Base-by-base conservation (phyloP, 2,888 invertebrate genomes). In the Endotricha flammealis region DNA sequence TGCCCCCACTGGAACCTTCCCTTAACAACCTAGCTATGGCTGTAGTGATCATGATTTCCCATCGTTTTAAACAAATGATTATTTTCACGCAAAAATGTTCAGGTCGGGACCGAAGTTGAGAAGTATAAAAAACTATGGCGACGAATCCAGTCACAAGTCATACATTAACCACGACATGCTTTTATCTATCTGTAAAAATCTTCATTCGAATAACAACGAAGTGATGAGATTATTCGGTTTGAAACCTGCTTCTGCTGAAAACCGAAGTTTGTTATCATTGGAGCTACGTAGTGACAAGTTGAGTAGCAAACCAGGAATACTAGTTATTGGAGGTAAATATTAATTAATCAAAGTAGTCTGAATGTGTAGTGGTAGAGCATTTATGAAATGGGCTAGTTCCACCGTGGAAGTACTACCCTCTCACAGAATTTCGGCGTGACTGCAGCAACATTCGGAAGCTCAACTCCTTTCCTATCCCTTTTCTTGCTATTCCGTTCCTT, bases 91-190 rank as follows among this genome's bases (percentile, higher is more conserved):
- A n/a, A n/a, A n/a, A n/a, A n/a, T 29, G 28, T 53, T 35, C 44
- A 85, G 86, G 49, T 82, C 86, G 13, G 85, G 85, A 23, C 64
- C 78, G 3, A 81, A 79, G 54, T 57, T 73, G 46, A 64, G 78
- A 40, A 62, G 57, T 22, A 56, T 67, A 24, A 64, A 74, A 39
- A 71, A 65, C 38, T 36, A 44, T 8, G 58, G 53, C 9, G 41
- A 46, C 2, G 53, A 43, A 2, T 14, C 61, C 5, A 63, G 59
- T 34, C 65, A 56, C 29, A 42, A 30, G n/a, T 39, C 62, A 2
- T 82, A 76, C 38, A 32, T 77, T 4, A 56, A 64, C 32, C 55
- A 70, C 11, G 50, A 60, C 1, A 50, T 39, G 4, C 34, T 78
- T 7, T 1, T 56, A 12, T 40, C 42, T 5, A 46, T 53, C 6